Conservation (phyloP, 2,888 invertebrate genomes). For the Tinea trinotella region DNA sequence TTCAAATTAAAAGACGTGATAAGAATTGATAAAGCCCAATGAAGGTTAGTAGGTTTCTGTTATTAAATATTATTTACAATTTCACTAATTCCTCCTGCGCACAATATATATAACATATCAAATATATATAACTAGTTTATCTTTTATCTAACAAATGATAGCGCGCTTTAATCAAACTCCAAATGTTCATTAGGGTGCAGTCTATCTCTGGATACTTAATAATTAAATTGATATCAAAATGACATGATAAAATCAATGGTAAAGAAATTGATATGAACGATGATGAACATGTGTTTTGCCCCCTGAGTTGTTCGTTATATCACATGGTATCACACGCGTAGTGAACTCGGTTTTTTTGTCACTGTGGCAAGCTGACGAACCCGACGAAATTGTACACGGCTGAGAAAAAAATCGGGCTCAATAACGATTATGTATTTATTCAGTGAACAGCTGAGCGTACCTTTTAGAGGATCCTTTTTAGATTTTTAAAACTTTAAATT, state of each 20-base stretch:
- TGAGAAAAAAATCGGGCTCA: conserved; percentile 8
- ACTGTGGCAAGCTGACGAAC: background rate
- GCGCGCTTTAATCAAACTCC: conserved; percentile 4
- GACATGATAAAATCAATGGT: conserved; percentile 1
- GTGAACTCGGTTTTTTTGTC: background rate
- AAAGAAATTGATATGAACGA: background rate
- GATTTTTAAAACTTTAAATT: background rate
- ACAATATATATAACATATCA: background rate
- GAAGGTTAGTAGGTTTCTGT: conserved; percentile 7
- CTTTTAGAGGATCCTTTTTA: background rate
- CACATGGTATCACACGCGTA: conserved; percentile 10
- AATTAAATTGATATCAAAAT: background rate
- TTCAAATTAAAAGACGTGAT: background rate
- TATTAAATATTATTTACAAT: background rate
- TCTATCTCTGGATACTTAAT: conserved; percentile 9
- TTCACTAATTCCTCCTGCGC: background rate
- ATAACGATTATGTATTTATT: background rate
- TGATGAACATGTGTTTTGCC: conserved; percentile 2
- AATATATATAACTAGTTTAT: conserved; percentile 5
- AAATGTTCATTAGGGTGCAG: conserved; percentile 11
- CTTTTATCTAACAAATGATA: background rate
- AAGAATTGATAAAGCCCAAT: background rate
- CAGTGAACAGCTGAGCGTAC: conserved; percentile 3
- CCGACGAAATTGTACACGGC: conserved; percentile 4
- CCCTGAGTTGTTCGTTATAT: background rate